Evolutionary conservation across 1,140 invertebrate genomes (phyloP), one percentile per base, ranked within the genome.

Genomic region (Lerema accius): DNA sequence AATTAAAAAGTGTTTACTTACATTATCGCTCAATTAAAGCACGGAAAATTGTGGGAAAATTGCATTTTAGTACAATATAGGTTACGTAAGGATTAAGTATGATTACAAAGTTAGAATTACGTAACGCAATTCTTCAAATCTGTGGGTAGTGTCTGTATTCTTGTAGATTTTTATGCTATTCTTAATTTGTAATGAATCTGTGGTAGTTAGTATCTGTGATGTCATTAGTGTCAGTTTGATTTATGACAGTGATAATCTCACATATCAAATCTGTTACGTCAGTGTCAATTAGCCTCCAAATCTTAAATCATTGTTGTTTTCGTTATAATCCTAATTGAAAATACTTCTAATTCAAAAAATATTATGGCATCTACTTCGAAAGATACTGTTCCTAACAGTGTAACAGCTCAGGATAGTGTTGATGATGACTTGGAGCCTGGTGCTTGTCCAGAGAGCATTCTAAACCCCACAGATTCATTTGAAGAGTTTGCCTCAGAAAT

Each of bases 401-500:
- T 43, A 39, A 61, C 55, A 7, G 15, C 49, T 9, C 69, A 71
- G 15, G 74, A 77, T 50, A 78, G 77, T 55, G 51, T 66, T 0
- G 53, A 71, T 11, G 71, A 76, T 58, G 72, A 79, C 35, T 66
- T 86, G 9, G 84, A 86, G 59, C 87, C 87, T 3, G 87, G 87
- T 0, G 84, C 85, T 16, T 89, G 85, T 56, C 73, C 71, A 7
- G 94, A 95, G 74, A 94, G 93, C 53, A 93, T 95, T 84, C 89
- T 96, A 17, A 92, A 95, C 13, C 93, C 94, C 5, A 94, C 93
- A 4, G 94, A 95, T 74, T 94, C 93, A 15, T 94, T 94, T 69
- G 94, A 95, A 71, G 94, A 95, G 65, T 93, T 94, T 69, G 94
- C 94, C 37, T 92, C 93, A 56, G 93, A 94, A 70, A 93, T 95